These are phyloP conservation scores for Phaenicophaeus curvirostris DNA, from an alignment of 2,797 vertebrate genomes.

Conservation along the genomic window DNA sequence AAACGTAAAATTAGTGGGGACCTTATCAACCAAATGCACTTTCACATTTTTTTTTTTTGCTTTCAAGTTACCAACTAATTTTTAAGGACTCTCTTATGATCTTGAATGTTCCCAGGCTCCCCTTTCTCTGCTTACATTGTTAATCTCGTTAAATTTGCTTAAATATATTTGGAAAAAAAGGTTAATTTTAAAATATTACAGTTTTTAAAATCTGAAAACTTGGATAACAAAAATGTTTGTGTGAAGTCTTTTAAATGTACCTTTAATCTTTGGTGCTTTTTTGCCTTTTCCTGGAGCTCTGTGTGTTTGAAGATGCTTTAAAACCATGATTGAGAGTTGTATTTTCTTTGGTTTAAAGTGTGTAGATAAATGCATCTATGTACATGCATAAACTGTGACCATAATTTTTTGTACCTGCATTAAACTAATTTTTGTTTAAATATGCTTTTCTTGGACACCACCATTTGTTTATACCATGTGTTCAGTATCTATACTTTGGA, in stretches of 20 bases:
- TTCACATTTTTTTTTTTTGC: slow-evolving; percentile 32
- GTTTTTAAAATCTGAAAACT: slow-evolving; percentile 19
- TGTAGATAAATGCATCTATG: slow-evolving; percentile 45
- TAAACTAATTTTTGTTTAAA: slow-evolving; percentile 31
- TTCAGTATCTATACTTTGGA: not conserved
- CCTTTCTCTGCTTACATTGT: not conserved
- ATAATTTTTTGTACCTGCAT: slow-evolving; percentile 65
- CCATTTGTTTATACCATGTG: not conserved
- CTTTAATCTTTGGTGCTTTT: slow-evolving; percentile 62
- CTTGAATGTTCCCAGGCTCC: not conserved
- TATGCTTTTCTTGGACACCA: slow-evolving; percentile 23
- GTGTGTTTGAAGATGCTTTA: slow-evolving; percentile 49
- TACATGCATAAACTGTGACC: slow-evolving; percentile 68
- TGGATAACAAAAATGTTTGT: not conserved
- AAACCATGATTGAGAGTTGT: slow-evolving; percentile 8
- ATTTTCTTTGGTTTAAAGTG: slow-evolving; percentile 28
- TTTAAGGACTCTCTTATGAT: slow-evolving; percentile 25
- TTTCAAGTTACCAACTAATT: slow-evolving; percentile 27
- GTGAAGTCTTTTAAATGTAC: slow-evolving; percentile 29
- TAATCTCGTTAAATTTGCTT: slow-evolving; percentile 18
- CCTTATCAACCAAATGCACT: slow-evolving; percentile 38
- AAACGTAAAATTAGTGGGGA: not conserved
- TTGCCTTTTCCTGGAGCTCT: slow-evolving; percentile 20
- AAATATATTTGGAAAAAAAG: not conserved
- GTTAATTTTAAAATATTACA: slow-evolving; percentile 26